Evolutionary conservation across 2,113 vertebrate species (phyloP).

Genomic region (Catharus minimus): DNA sequence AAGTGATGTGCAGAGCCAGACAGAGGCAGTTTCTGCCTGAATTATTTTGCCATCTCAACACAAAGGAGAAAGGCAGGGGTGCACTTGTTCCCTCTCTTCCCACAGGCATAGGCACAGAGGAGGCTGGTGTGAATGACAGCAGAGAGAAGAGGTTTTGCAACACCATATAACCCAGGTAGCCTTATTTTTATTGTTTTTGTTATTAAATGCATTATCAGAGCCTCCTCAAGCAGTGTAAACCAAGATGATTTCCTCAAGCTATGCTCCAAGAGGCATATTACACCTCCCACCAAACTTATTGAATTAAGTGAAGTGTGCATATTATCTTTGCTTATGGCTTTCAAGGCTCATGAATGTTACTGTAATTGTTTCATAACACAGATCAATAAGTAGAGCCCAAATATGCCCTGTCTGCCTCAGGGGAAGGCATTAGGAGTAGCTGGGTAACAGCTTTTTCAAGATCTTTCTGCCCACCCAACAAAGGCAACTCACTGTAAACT

Average conservation of each 20-base stretch:
- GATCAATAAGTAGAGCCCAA: slow-evolving; percentile 30
- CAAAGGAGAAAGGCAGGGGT: not conserved
- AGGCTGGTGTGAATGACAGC: not conserved
- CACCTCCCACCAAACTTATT: not conserved
- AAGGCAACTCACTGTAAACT: not conserved
- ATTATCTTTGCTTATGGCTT: slow-evolving; percentile 26
- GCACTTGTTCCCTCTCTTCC: not conserved
- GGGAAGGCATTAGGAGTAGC: not conserved
- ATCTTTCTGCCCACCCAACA: not conserved
- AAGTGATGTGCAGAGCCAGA: not conserved
- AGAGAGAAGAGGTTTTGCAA: not conserved
- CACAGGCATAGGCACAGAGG: rapidly evolving
- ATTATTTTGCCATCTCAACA: not conserved
- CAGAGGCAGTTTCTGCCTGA: not conserved
- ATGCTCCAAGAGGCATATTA: not conserved
- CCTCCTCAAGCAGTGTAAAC: not conserved
- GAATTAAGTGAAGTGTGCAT: not conserved
- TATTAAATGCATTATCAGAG: not conserved
- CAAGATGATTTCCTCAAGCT: not conserved
- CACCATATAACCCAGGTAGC: not conserved
- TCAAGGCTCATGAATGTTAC: slow-evolving; percentile 10
- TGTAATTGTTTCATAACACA: slow-evolving; percentile 31
- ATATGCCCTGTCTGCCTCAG: not conserved
- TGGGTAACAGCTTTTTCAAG: not conserved
- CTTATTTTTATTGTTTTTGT: not conserved